Evolutionary conservation across 2,888 invertebrate species (phyloP), one percentile per base, ranked within the genome.

Genomic region (Leptinotarsa haldemani): DNA sequence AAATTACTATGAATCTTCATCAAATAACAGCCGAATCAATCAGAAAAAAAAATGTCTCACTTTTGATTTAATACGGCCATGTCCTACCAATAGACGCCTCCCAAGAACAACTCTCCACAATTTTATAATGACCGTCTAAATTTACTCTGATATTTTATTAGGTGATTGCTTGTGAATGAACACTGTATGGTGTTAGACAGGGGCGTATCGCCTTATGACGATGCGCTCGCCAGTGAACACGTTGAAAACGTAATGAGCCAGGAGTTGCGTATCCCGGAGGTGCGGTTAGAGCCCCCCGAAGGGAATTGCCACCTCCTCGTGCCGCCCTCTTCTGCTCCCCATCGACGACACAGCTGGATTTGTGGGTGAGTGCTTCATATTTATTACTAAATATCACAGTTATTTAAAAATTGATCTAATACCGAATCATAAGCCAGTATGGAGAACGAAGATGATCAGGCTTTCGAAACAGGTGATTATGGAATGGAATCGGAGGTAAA

Each of bases 311-410:
- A 85, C 73, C 83, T 87, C 73, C 82, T 88, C 74, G 86, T 87
- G 71, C 87, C 86, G 67, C 90, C 90, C n/a, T 85, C 86, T 80
- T 88, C 87, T 40, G 90, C 88, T 81, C 92, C 92, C 25, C 88
- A 92, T 72, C 89, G 93, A 69, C 88, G 94, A 79, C 94, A 94
- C 86, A 93, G 93, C 77, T 94, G 94, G 94, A 94, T 94, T 85
- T 93, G 93, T 86, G 89, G 93, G 93, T 94, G 88, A 92, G 93
- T 73, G 9, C 40, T 40, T 40, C 40, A 40, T 40, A 40, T 40
- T 9, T 12, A 40, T 40, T 2, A 9, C 9, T 9, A 2, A 12
- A 40, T 40, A 2, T 40, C 40, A 40, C 12, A 40, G 40, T 40
- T 50, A 16, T 15, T 50, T 1, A 13, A n/a, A 50, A 16, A 16